Base-by-base conservation (phyloP, 2,888 invertebrate genomes). In the Neoaliturus tenellus region DNA sequence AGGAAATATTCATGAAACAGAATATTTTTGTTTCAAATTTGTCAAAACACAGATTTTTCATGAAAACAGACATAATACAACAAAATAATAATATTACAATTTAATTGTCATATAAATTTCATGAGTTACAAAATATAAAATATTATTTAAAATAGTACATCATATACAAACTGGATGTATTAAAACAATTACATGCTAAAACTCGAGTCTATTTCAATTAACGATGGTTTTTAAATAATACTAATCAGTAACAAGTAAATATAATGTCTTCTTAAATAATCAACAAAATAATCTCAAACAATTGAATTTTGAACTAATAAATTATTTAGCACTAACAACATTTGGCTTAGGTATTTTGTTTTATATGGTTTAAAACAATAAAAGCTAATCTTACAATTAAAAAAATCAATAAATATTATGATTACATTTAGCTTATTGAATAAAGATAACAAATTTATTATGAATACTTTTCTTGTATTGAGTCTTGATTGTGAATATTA, bases 81-180 rank as follows among this genome's bases (percentile, higher is more conserved):
- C n/a, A n/a, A n/a, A n/a, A n/a, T n/a, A n/a, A n/a, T 14, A 62
- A 62, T 62, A 62, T 62, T 62, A 62, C 62, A 62, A 62, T 62
- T 62, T 62, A 62, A 62, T 62, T 25, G 62, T 62, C 62, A 62
- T 62, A 62, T 1, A 62, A 62, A 62, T 28, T 25, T 62, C 31
- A 28, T 28, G 31, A 62, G 62, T 62, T 62, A 62, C 62, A 62
- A 62, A 62, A 62, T 62, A 62, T 62, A 62, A 62, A 62, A 62
- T 62, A 62, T n/a, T n/a, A n/a, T 62, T 62, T 62, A 62, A 62
- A 62, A 62, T 62, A 62, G 62, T 62, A 62, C 62, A 28, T 62
- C 31, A 62, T 62, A 62, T 62, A 62, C 62, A 62, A n/a, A n/a
- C 31, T 17, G 23, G 23, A 55, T 23, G 55, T 55, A 55, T 14